These are phyloP conservation scores for Ginglymostoma cirratum DNA, from an alignment of 2,113 vertebrate genomes.

Conservation along the genomic window DNA sequence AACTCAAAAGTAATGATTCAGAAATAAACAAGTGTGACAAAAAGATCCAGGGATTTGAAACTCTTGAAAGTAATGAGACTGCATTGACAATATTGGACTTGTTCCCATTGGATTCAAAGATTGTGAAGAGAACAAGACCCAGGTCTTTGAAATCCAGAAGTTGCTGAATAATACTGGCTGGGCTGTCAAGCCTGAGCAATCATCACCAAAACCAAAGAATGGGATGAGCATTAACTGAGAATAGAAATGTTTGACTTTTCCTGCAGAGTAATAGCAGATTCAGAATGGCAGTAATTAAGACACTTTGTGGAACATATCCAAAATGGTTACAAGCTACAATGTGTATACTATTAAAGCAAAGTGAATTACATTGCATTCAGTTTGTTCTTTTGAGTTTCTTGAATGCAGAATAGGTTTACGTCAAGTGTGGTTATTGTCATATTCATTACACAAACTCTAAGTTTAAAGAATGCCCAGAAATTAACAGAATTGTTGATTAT, in stretches of 20 bases:
- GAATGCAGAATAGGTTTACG: background rate
- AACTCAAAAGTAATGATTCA: background rate
- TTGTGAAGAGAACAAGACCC: background rate
- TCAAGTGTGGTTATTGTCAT: background rate
- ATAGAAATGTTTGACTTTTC: background rate
- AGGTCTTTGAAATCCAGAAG: background rate
- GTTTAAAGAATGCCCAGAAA: background rate
- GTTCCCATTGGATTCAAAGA: background rate
- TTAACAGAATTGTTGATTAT: background rate
- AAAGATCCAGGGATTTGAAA: background rate
- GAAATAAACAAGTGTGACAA: background rate
- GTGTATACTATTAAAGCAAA: background rate
- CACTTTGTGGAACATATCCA: background rate
- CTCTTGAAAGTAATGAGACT: background rate
- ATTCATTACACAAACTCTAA: background rate
- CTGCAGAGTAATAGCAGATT: background rate
- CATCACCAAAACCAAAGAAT: background rate
- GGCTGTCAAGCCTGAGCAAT: background rate
- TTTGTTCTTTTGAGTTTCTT: background rate
- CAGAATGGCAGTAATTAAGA: background rate
- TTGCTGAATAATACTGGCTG: background rate
- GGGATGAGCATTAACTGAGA: background rate
- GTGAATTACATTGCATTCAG: background rate
- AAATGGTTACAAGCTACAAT: background rate
- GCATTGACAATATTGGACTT: background rate